Evolutionary conservation across 2,113 vertebrate genomes (phyloP), one percentile per base, ranked within the genome.

Genomic region (Chroicocephalus ridibundus): DNA sequence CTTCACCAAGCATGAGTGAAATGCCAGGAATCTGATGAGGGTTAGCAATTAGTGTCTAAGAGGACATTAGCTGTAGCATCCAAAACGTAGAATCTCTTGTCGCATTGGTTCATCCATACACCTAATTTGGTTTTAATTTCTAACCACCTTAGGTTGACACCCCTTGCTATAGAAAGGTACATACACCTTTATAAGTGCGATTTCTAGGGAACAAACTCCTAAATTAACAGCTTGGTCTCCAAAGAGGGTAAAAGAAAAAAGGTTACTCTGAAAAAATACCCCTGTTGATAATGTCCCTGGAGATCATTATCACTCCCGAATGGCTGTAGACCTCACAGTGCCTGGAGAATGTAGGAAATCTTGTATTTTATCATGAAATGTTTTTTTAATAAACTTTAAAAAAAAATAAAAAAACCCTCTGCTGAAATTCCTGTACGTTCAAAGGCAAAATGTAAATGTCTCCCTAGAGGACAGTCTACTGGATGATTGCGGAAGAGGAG

Each of bases 391-490:
- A 25, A 13, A 15, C 58, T 79, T 90, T 2, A 44, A 71, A 66
- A 69, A 40, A 47, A 64, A 60, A 26, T 19, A 47, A 47, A 60
- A 46, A n/a, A 34, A 21, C 11, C 16, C 38, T 74, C 54, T 72
- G 12, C 47, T 86, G 75, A 52, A 77, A 88, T 87, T 83, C 62
- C 42, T 85, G 24, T 66, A 74, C 17, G 55, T 85, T 93, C 68
- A 91, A 96, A 91, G 55, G 69, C 71, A 91, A 91, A 62, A 96
- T 58, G 11, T 81, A 86, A 94, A 95, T 1, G 40, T 66, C 24
- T 38, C 91, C 78, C 91, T 65, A 20, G 91, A 97, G 96, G 94
- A 70, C 82, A 82, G 40, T 88, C 68, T 65, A 44, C 61, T 70
- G 36, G 78, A 82, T 19, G 36, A 86, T 16, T 88, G 64, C 1